Evolutionary conservation across 1,140 invertebrate species (phyloP), one percentile per base, ranked within the genome.

Genomic region (Venturia canescens): DNA sequence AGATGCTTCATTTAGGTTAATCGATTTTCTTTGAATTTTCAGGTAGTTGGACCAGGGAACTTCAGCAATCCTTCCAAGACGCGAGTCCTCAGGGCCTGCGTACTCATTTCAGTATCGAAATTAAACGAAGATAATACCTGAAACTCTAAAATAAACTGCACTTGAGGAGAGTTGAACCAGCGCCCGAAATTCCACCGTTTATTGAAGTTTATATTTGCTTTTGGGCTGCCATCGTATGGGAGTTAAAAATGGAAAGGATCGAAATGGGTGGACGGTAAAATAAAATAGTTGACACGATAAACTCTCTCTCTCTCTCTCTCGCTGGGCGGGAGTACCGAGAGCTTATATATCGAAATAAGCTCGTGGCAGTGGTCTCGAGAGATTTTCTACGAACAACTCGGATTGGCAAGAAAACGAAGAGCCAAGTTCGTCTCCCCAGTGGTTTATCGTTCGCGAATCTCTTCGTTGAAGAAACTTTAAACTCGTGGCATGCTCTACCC

Each of bases 341-440:
- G 18, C 5, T 63, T 63, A 27, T 63, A 63, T 63, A 60, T 77
- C 75, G 31, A 77, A 66, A 77, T 77, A 77, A 77, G 60, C 75
- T 66, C 18, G 75, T 34, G 29, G 66, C 66, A 69, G 66, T 15
- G 57, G 57, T 77, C 75, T 77, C 75, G 74, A 34, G 80, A 71
- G 70, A 38, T 27, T 69, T 48, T 26, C 34, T 21, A 71, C 50
- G 70, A 76, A 78, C 75, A 72, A 70, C 66, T 29, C 31, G 75
- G 75, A 81, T 70, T 71, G 75, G 66, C 75, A 77, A 78, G 75
- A 78, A 81, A 77, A 78, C 71, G 29, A 72, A 82, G 53, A 83
- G 78, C 31, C 74, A 83, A 83, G 72, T 83, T 83, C 31, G 74
- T 74, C 38, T 82, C 83, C 83, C 83, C 60, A 13, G 82, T 81